Conservation (phyloP, 2,888 invertebrate species). For the Ellobium chinense region DNA sequence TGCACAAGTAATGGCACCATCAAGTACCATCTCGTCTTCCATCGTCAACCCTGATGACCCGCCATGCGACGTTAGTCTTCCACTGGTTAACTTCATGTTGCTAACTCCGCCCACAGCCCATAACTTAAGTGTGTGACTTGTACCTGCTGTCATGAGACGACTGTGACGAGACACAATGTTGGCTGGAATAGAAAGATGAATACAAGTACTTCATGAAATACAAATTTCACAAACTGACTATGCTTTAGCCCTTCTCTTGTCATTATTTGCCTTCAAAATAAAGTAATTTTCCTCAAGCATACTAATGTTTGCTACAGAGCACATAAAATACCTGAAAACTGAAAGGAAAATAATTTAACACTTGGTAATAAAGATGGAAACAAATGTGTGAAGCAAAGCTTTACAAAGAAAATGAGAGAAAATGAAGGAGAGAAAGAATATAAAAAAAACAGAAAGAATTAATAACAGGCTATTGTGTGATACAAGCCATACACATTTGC, state of each 20-base stretch:
- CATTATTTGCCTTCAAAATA: too few relatives aligned
- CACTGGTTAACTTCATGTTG: slow-evolving; percentile 65
- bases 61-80: background rate
- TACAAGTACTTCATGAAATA: too few relatives aligned
- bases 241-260: too few relatives aligned
- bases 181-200: slow-evolving; percentile 35
- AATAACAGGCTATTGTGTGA: too few relatives aligned
- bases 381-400: background rate
- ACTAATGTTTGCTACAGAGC: too few relatives aligned
- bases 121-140: slow-evolving; percentile 67
- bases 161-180: slow-evolving; percentile 49
- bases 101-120: slow-evolving; percentile 74
- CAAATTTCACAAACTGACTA: too few relatives aligned
- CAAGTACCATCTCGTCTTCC: slow-evolving; percentile 77
- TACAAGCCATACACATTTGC: too few relatives aligned
- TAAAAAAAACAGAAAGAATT: too few relatives aligned
- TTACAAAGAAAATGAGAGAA: background rate
- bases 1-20: slow-evolving; percentile 71
- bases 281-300: too few relatives aligned
- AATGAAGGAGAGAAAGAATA: too few relatives aligned
- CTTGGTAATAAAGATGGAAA: background rate
- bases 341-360: too few relatives aligned
- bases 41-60: slow-evolving; percentile 64
- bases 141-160: slow-evolving; percentile 72
- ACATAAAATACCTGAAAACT: too few relatives aligned